These are phyloP conservation scores for Ptilorrhoa leucosticta DNA, from an alignment of 2,113 vertebrate genomes.

Conservation along the genomic window DNA sequence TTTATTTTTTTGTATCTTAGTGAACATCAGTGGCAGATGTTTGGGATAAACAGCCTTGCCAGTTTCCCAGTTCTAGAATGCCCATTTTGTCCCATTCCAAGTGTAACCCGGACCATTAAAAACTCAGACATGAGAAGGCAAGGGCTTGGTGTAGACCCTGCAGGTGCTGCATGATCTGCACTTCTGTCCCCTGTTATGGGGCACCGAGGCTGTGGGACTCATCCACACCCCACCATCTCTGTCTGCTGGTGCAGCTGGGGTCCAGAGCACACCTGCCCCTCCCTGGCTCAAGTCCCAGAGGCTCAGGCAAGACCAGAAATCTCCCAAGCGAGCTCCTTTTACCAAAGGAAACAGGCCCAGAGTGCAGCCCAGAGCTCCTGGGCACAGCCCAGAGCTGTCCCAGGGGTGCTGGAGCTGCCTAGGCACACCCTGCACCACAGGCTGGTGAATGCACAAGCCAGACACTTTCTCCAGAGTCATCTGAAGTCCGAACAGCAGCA, in stretches of 20 bases:
- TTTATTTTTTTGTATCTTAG: not conserved
- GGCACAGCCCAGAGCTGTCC: not conserved
- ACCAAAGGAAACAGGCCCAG: not conserved
- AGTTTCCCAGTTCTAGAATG: not conserved
- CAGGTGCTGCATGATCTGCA: not conserved
- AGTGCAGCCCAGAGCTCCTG: not conserved
- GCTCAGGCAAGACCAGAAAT: not conserved
- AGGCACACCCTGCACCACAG: not conserved
- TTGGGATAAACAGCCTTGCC: not conserved
- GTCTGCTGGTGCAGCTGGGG: not conserved
- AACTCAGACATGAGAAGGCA: not conserved
- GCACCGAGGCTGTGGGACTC: accelerated
- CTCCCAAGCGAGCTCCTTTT: not conserved
- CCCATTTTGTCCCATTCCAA: not conserved
- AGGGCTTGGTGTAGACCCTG: not conserved
- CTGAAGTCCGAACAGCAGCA: not conserved
- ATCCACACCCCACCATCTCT: not conserved
- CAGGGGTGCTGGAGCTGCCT: not conserved
- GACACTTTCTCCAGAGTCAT: accelerated
- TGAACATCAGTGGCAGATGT: not conserved
- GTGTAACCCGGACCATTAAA: not conserved
- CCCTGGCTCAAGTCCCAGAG: not conserved
- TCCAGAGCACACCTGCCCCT: not conserved
- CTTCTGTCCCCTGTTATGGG: not conserved
- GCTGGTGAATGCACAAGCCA: not conserved